Evolutionary conservation across 1,140 invertebrate species (phyloP).

Genomic region (Acromyrmex charruanus): DNA sequence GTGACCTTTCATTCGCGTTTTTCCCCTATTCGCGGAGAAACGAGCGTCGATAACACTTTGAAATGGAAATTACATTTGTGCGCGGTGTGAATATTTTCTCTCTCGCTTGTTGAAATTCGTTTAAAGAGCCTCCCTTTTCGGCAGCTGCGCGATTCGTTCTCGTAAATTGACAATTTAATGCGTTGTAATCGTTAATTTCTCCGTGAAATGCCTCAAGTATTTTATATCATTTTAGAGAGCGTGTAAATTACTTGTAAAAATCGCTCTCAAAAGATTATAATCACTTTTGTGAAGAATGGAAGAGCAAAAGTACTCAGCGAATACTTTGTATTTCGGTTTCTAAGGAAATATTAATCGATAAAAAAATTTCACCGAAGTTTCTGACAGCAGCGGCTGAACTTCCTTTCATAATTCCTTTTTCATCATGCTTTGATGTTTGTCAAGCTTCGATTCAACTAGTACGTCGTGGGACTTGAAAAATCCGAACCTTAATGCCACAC

Average conservation of each 20-base stretch:
- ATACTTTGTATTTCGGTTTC: too few relatives aligned
- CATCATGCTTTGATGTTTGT: not conserved
- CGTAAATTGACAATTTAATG: slow-evolving; percentile 11
- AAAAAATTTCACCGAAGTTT: not conserved
- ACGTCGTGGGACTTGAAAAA: not conserved
- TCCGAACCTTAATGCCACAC: not conserved
- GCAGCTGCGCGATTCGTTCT: not conserved
- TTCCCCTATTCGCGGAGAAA: not conserved
- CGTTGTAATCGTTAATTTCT: not conserved
- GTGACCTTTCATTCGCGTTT: slow-evolving; percentile 15
- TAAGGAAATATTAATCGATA: not conserved
- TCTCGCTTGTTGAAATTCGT: not conserved
- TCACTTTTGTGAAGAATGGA: too few relatives aligned
- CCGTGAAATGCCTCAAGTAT: not conserved
- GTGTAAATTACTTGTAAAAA: not conserved
- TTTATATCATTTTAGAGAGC: not conserved
- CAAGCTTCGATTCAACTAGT: slow-evolving; percentile 21
- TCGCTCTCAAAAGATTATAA: too few relatives aligned
- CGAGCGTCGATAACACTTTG: slow-evolving; percentile 26
- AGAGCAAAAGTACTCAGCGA: not conserved
- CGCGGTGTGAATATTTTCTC: slow-evolving; percentile 1
- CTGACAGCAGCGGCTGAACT: not conserved
- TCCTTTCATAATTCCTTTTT: not conserved
- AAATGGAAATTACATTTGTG: slow-evolving; percentile 35
- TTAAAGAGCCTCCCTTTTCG: not conserved